These are phyloP conservation scores for Graphium colonna DNA, from an alignment of 2,888 invertebrate genomes.

Conservation along the genomic window DNA sequence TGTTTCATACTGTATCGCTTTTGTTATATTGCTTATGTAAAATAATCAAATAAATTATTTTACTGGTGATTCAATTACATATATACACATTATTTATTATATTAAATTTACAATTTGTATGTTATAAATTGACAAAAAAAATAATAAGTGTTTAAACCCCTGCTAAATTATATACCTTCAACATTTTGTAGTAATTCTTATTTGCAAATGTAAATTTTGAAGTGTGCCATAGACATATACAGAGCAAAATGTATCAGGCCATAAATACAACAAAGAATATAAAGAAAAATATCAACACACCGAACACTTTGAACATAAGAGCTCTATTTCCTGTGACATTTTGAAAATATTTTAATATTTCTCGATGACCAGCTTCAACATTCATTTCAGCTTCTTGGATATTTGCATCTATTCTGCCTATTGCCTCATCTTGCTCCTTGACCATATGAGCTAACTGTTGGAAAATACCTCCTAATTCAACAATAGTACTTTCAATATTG, in stretches of 20 bases:
- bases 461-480: conserved; percentile 99
- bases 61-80: no score
- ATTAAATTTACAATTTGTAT: no score
- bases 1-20: no score
- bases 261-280: conserved; percentile 99
- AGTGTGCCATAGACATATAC: neutral
- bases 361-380: conserved; percentile 98
- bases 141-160: neutral
- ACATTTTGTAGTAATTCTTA: neutral
- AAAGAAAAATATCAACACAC: conserved; percentile 98
- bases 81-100: no score
- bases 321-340: conserved; percentile 98
- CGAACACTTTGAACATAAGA: conserved; percentile 99
- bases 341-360: conserved; percentile 98
- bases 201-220: neutral
- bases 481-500: conserved; percentile 98
- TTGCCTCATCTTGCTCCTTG: conserved; percentile 98
- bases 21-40: no score
- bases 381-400: conserved; percentile 97
- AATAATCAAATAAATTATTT: no score
- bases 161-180: neutral
- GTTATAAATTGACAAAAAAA: no score
- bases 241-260: conserved; percentile 80
- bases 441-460: conserved; percentile 98
- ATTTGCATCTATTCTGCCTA: conserved; percentile 98